Percentiles rank a stretch among this genome's conserved stretches.
Conservation (phyloP, 2,797 vertebrate species). For the Sebastes dallii region DNA sequence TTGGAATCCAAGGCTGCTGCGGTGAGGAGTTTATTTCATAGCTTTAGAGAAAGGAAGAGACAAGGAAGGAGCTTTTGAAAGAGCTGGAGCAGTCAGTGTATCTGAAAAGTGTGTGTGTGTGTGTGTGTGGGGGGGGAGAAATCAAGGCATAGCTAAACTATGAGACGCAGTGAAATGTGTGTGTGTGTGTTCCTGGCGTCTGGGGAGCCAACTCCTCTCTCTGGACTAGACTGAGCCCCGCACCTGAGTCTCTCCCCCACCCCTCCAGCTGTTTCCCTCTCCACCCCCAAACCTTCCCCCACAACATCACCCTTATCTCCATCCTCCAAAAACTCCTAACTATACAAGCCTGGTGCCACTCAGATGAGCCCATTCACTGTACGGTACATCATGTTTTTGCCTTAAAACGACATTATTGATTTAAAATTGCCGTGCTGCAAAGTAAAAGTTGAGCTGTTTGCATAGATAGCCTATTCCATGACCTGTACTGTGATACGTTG, state of each 20-base stretch:
- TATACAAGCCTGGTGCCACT: neutral
- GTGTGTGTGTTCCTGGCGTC: conserved; percentile 51
- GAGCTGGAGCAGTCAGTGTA: conserved; percentile 34
- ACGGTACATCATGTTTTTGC: conserved; percentile 11
- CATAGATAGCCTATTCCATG: conserved; percentile 18
- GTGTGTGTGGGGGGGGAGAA: neutral
- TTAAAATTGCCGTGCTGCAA: conserved; percentile 22
- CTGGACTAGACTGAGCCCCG: conserved; percentile 68
- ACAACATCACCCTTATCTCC: neutral
- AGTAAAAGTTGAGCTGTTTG: conserved; percentile 28
- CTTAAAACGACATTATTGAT: conserved; percentile 32
- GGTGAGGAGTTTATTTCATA: conserved; percentile 52
- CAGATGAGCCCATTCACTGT: neutral
- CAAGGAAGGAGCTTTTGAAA: conserved; percentile 43
- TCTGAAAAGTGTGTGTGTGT: neutral
- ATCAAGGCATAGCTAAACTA: conserved; percentile 60
- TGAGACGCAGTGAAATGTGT: conserved; percentile 22
- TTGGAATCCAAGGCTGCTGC: conserved; percentile 52
- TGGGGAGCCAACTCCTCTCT: conserved; percentile 68
- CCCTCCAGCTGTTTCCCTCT: conserved; percentile 73
- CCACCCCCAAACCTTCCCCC: conserved; percentile 14
- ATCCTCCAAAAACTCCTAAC: conserved; percentile 19
- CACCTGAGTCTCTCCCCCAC: conserved; percentile 76
- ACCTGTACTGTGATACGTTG: conserved; percentile 34
- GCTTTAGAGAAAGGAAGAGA: conserved; percentile 33